phyloP scores from a whole-genome alignment of 2,888 invertebrate species.

The Carabus problematicus region DNA sequence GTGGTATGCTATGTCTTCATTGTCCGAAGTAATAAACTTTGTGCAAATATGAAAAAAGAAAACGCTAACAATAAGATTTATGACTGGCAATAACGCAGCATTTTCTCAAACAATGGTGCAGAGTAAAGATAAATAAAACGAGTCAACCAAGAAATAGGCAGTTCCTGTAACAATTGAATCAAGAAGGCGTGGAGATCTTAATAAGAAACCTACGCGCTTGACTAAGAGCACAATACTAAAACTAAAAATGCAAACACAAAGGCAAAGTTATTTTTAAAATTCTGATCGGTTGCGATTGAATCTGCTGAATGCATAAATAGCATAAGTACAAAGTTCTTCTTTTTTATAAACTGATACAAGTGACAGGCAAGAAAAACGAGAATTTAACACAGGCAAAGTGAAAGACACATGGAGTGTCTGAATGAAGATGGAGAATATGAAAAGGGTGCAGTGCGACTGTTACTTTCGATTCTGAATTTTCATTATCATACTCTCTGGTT shows the following conservation, averaged over 20 bases:
- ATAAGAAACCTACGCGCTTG: conserved; percentile 1
- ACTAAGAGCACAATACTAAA: neutral
- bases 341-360: too few relatives aligned
- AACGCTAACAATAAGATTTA: neutral
- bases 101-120: conserved; percentile 14
- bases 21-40: too few relatives aligned
- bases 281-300: neutral
- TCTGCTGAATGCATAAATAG: neutral
- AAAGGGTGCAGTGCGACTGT: neutral
- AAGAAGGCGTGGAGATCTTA: conserved; percentile 16
- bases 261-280: too few relatives aligned
- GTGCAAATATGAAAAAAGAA: neutral
- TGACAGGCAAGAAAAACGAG: too few relatives aligned
- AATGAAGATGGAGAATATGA: too few relatives aligned
- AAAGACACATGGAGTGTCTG: too few relatives aligned
- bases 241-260: neutral
- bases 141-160: neutral
- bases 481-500: conserved; percentile 1
- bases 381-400: too few relatives aligned
- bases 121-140: conserved; percentile 7
- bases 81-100: neutral
- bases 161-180: conserved; percentile 3
- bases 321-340: neutral
- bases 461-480: neutral
- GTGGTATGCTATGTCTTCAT: too few relatives aligned